These are phyloP conservation scores for Leptobrachium leishanense DNA, from an alignment of 2,113 vertebrate species.

Conservation along the genomic window DNA sequence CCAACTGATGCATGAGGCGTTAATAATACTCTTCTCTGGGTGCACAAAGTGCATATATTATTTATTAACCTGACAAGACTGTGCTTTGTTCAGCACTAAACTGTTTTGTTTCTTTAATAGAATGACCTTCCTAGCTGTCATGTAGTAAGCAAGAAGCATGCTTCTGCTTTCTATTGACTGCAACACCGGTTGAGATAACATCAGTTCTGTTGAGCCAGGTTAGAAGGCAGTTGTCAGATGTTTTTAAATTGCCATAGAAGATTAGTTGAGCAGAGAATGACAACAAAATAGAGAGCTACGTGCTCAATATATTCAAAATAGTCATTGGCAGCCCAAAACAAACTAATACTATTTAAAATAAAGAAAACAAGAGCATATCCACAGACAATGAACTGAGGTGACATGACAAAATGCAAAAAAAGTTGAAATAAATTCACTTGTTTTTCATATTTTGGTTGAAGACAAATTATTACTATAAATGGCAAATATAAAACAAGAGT, in stretches of 20 bases:
- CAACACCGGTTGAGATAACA: constrained; percentile 8
- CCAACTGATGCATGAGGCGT: background rate
- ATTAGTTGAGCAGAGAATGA: background rate
- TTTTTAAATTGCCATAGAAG: constrained; percentile 14
- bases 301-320: background rate
- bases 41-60: constrained; percentile 24
- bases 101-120: constrained; percentile 39
- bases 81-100: constrained; percentile 32
- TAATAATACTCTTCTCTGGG: constrained; percentile 35
- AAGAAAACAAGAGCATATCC: too few relatives aligned
- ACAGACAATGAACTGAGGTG: too few relatives aligned
- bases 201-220: constrained; percentile 29
- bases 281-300: background rate
- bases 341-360: too few relatives aligned
- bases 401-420: too few relatives aligned
- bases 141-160: constrained; percentile 21
- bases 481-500: too few relatives aligned
- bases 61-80: constrained; percentile 33
- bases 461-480: too few relatives aligned
- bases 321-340: too few relatives aligned
- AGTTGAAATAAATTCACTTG: too few relatives aligned
- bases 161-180: constrained; percentile 27
- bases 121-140: constrained; percentile 44
- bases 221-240: constrained; percentile 14
- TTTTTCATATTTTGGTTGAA: too few relatives aligned